Percentiles rank a stretch among this genome's conserved stretches.
These are phyloP conservation scores for Tringa solitaria DNA, from an alignment of 2,113 vertebrate species.

Conservation along the genomic window DNA sequence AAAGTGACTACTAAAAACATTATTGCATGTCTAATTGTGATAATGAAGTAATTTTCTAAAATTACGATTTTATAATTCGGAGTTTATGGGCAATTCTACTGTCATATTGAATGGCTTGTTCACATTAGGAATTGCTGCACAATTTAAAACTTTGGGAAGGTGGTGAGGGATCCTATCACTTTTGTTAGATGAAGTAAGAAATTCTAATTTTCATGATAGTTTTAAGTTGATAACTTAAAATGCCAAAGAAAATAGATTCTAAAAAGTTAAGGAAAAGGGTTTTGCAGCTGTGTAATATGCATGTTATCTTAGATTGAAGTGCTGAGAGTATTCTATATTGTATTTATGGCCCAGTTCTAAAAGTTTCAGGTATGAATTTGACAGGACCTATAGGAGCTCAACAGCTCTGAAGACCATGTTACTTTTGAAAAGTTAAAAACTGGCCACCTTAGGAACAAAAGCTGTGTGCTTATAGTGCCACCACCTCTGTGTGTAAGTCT, in stretches of 20 bases:
- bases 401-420: not conserved
- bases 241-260: not conserved
- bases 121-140: not conserved
- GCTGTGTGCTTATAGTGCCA: not conserved
- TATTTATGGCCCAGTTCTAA: not conserved
- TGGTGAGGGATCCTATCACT: not conserved
- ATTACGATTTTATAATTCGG: not conserved
- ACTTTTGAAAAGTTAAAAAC: not conserved
- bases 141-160: not conserved
- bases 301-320: not conserved
- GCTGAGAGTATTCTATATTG: not conserved
- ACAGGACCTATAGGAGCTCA: not conserved
- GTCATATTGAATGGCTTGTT: not conserved
- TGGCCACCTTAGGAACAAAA: not conserved
- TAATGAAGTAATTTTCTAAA: not conserved
- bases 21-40: not conserved
- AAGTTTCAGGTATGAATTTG: not conserved
- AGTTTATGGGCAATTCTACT: not conserved
- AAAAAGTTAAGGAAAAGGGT: not conserved
- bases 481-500: not conserved
- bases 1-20: not conserved
- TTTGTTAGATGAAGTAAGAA: not conserved
- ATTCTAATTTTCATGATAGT: not conserved
- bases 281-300: not conserved
- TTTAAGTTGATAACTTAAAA: not conserved